phyloP scores from a whole-genome alignment of 64 coral and sea anemone genomes.

The Pachyseris speciosa region DNA sequence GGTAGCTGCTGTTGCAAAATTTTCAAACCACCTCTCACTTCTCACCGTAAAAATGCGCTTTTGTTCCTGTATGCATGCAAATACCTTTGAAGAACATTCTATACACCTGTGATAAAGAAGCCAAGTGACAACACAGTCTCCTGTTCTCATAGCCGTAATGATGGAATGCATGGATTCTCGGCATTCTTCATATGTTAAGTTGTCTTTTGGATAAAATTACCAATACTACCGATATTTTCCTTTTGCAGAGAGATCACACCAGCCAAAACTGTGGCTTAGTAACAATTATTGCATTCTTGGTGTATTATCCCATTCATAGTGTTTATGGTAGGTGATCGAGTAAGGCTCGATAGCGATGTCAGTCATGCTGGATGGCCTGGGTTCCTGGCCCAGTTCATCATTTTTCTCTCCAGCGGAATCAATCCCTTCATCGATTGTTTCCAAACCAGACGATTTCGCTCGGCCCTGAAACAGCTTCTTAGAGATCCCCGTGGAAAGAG shows the following conservation, averaged over 20 bases:
- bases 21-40: too few relatives aligned
- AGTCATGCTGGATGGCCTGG: neutral
- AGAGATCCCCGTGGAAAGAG: neutral
- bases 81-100: too few relatives aligned
- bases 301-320: neutral
- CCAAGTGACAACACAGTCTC: too few relatives aligned
- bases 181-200: too few relatives aligned
- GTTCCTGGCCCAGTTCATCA: neutral
- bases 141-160: too few relatives aligned
- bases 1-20: too few relatives aligned
- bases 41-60: too few relatives aligned
- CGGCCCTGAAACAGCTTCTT: neutral
- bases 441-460: conserved; percentile 6
- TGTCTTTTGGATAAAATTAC: too few relatives aligned
- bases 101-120: too few relatives aligned
- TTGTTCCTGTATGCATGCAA: too few relatives aligned
- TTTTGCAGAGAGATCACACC: neutral
- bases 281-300: neutral
- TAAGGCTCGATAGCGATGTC: neutral
- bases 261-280: neutral
- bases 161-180: too few relatives aligned
- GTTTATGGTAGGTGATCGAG: neutral
- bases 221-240: too few relatives aligned
- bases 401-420: neutral
- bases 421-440: neutral